Percentiles rank a stretch among this genome's conserved stretches.
These are phyloP conservation scores for Monopis laevigella DNA, from an alignment of 2,888 invertebrate species.

Conservation along the genomic window DNA sequence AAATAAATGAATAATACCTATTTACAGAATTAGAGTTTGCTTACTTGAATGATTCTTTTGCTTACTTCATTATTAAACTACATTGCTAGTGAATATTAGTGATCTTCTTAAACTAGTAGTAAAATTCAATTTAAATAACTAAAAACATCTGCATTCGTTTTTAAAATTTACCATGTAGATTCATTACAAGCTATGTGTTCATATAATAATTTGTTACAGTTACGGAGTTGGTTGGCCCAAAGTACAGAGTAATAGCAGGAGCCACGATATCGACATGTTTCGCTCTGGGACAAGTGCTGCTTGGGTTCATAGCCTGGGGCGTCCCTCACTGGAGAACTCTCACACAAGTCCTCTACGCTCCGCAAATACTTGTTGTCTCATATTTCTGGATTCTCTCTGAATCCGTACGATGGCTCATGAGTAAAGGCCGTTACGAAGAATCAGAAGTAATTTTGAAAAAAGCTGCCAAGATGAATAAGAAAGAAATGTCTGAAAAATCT, in stretches of 20 bases:
- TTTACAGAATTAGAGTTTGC: too few relatives aligned
- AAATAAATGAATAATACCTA: too few relatives aligned
- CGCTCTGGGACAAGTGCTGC: constrained; percentile 76
- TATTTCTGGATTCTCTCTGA: constrained; percentile 80
- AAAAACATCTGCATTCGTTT: too few relatives aligned
- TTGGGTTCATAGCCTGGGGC: constrained; percentile 76
- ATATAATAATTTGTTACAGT: too few relatives aligned
- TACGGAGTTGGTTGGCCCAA: constrained; percentile 81
- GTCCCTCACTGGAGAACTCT: constrained; percentile 75
- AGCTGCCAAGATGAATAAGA: constrained; percentile 71
- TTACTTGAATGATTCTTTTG: too few relatives aligned
- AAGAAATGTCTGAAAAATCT: constrained; percentile 63
- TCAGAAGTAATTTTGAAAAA: constrained; percentile 70
- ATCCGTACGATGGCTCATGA: constrained; percentile 81
- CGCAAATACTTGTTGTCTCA: constrained; percentile 72
- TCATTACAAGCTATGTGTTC: too few relatives aligned
- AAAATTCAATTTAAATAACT: too few relatives aligned
- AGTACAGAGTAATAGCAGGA: constrained; percentile 76
- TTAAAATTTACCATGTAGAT: too few relatives aligned
- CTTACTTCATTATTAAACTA: too few relatives aligned
- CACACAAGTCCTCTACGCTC: constrained; percentile 74
- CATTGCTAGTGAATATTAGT: too few relatives aligned
- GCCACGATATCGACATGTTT: constrained; percentile 78
- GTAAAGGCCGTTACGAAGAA: constrained; percentile 72
- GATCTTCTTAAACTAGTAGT: too few relatives aligned